A percentile compares a stretch with the other conserved stretches of the same genome.
These are phyloP conservation scores for Halocynthia aurantium DNA, from an alignment of 23 tunicate species.

Conservation along the genomic window DNA sequence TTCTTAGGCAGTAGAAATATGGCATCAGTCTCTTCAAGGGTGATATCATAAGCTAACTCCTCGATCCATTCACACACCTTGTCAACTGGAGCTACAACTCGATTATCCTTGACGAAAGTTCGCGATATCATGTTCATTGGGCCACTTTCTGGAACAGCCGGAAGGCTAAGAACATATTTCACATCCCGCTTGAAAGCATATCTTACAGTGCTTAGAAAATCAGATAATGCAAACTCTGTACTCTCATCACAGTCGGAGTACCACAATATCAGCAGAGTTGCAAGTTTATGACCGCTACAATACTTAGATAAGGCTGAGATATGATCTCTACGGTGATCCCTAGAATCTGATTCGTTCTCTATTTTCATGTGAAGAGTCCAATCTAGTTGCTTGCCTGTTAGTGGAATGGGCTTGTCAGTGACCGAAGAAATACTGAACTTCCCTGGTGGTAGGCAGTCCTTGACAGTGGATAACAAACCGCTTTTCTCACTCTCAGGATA, in stretches of 20 bases:
- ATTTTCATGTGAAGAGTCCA: conserved; percentile 8
- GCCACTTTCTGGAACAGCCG: not conserved
- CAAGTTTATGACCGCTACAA: conserved; percentile 13
- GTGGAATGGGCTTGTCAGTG: not conserved
- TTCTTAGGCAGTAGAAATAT: not conserved
- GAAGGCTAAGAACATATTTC: conserved; percentile 10
- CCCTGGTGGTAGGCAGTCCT: not conserved
- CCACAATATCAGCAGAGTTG: conserved; percentile 23
- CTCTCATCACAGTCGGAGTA: conserved; percentile 13
- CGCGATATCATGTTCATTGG: not conserved
- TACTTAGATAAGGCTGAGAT: conserved; percentile 14
- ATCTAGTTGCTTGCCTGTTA: not conserved
- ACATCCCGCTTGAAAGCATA: not conserved
- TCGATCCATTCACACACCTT: conserved; percentile 20
- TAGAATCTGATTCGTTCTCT: not conserved
- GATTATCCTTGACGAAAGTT: not conserved
- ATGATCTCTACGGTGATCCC: not conserved
- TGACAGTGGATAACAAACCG: conserved; percentile 4
- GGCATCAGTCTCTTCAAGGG: not conserved
- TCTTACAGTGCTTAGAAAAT: not conserved
- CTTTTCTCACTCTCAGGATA: conserved; percentile 24
- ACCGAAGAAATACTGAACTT: not conserved
- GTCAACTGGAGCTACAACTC: conserved; percentile 7
- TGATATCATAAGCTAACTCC: conserved; percentile 5
- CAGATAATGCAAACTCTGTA: not conserved